Evolutionary conservation across 2,113 vertebrate genomes (phyloP).

Genomic region (Formicarius rufipectus): DNA sequence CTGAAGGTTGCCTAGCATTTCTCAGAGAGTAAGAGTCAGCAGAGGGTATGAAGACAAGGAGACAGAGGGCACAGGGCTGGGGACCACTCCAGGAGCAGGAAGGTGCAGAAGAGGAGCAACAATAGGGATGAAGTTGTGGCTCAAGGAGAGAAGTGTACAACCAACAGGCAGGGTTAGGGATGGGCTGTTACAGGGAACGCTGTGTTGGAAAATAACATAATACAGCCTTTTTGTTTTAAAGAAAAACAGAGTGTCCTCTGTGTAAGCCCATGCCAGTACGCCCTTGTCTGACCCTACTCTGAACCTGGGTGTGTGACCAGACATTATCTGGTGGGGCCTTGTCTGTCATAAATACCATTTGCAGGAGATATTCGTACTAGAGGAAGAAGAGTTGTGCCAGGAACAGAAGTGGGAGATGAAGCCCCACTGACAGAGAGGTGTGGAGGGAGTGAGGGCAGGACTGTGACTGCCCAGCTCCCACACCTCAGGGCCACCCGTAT

Average conservation of each 20-base stretch:
- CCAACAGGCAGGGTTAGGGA: not conserved
- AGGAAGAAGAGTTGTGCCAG: not conserved
- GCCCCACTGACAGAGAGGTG: rapidly evolving
- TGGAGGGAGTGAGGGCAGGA: not conserved
- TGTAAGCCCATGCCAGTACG: not conserved
- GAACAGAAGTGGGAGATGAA: not conserved
- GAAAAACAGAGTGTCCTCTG: not conserved
- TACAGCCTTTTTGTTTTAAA: not conserved
- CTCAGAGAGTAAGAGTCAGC: not conserved
- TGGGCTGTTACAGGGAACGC: not conserved
- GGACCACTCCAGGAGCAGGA: not conserved
- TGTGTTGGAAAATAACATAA: not conserved
- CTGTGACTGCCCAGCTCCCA: not conserved
- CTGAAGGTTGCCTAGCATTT: not conserved
- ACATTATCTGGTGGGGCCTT: not conserved
- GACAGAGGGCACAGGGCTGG: not conserved
- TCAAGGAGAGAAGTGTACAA: not conserved
- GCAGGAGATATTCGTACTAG: not conserved
- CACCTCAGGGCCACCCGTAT: not conserved
- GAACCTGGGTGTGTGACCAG: constrained; percentile 19
- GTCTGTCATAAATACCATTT: not conserved
- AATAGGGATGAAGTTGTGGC: not conserved
- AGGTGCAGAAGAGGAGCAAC: not conserved
- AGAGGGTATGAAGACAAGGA: not conserved
- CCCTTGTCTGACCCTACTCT: not conserved